Base-by-base conservation (phyloP, 2,888 invertebrate species). In the Lasius platythorax region DNA sequence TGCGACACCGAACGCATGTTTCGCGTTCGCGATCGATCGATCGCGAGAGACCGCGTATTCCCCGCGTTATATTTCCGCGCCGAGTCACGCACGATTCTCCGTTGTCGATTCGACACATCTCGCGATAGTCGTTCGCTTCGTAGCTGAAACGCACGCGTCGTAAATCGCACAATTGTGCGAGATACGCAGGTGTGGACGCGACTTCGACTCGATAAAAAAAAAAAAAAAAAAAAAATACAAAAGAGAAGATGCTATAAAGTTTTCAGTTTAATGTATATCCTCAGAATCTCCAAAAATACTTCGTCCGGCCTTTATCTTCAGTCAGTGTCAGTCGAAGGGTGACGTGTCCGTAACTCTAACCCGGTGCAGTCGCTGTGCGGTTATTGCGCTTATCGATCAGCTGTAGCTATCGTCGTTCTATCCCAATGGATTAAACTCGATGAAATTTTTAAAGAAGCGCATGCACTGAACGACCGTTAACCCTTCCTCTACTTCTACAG, bases 121-220 rank as follows among this genome's bases (percentile, higher is more conserved):
- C 75, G 23, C 28, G 50, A 61, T 43, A 15, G 37, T n/a, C 58
- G 68, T 30, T 43, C 33, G 46, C 23, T 23, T 61, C 43, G 11
- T 56, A 40, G 46, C 43, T 46, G 53, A 28, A 70, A 37, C 8
- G 23, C 11, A 18, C 70, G 28, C 56, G 67, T 43, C 70, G 61
- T 70, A 64, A 79, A 79, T 68, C 46, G 58, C 58, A 61, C 46
- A 61, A 46, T 70, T 70, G 37, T 50, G 46, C 46, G 61, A 79
- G 70, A 46, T 33, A 70, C 79, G 70, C 70, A 81, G 70, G 79
- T 70, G 70, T 81, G 33, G 53, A 2, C 61, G 37, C 30, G 43
- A 68, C 58, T 61, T 70, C 15, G 40, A 33, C 12, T 11, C 30
- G 40, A 67, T 28, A 5, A 58, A 6, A 79, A 43, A 68, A 53